Percentiles rank a stretch among this genome's conserved stretches.
Evolutionary conservation across 1,140 invertebrate genomes (phyloP).

Genomic region (Drosophila athabasca): DNA sequence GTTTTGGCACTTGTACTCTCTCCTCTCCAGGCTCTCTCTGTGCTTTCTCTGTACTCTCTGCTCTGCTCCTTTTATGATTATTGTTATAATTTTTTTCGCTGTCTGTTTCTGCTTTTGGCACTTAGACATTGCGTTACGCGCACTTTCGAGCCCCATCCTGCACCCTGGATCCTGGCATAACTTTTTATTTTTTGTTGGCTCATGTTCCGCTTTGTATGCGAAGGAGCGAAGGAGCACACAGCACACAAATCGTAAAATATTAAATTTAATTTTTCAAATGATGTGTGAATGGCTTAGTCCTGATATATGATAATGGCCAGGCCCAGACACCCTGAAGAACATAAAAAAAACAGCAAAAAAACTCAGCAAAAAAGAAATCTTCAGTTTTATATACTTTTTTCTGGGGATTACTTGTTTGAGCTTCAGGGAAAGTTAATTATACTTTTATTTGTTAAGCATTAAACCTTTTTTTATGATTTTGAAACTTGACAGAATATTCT

Average conservation of each 20-base stretch:
- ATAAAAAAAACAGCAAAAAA: conserved; percentile 24
- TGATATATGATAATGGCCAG: conserved; percentile 73
- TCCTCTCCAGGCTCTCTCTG: too few relatives aligned
- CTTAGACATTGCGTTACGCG: conserved; percentile 72
- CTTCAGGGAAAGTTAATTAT: conserved; percentile 32
- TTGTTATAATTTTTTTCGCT: conserved; percentile 73
- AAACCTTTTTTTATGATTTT: conserved; percentile 24
- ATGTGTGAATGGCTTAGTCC: conserved; percentile 80
- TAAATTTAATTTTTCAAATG: conserved; percentile 82
- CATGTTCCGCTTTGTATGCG: conserved; percentile 48
- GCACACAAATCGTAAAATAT: conserved; percentile 79
- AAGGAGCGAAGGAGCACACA: conserved; percentile 33
- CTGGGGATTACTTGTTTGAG: neutral
- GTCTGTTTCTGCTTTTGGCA: conserved; percentile 60
- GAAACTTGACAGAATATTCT: conserved; percentile 6
- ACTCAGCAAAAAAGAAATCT: conserved; percentile 18
- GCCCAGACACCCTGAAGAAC: conserved; percentile 1
- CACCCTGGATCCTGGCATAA: conserved; percentile 51
- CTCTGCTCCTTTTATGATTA: conserved; percentile 74
- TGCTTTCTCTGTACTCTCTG: conserved; percentile 42
- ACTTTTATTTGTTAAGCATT: conserved; percentile 27
- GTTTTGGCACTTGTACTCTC: conserved; percentile 64
- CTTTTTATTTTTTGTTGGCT: conserved; percentile 66
- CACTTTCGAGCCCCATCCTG: conserved; percentile 26
- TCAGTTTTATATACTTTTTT: conserved; percentile 37